Conservation (phyloP, 1,140 invertebrate genomes). For the Gryllus bimaculatus region DNA sequence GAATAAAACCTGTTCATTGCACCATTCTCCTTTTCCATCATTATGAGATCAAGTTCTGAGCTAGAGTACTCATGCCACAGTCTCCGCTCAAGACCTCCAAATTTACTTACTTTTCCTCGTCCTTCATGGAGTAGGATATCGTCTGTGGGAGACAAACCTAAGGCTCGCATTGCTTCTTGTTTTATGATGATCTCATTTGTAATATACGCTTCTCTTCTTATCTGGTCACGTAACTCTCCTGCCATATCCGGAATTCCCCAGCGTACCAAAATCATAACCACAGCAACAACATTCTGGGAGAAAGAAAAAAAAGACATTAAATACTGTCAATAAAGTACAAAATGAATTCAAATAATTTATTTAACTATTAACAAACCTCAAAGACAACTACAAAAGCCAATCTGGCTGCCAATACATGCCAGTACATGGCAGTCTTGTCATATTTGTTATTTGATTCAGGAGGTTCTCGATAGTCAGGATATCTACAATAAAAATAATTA, state of each 20-base stretch:
- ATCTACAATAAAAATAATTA: constrained; percentile 15
- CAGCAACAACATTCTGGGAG: constrained; percentile 69
- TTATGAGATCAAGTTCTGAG: no score
- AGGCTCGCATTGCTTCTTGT: constrained; percentile 42
- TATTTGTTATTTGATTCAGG: constrained; percentile 19
- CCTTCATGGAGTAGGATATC: background rate
- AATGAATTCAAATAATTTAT: background rate
- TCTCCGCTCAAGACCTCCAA: no score
- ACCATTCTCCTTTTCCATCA: no score
- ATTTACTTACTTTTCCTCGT: background rate
- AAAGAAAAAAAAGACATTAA: constrained; percentile 23
- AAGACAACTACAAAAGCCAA: constrained; percentile 24
- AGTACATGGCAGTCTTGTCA: constrained; percentile 20
- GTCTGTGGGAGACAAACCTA: background rate
- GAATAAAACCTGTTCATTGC: no score
- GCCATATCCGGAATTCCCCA: constrained; percentile 85
- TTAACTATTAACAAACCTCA: constrained; percentile 19
- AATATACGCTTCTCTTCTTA: constrained; percentile 74
- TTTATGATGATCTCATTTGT: constrained; percentile 85
- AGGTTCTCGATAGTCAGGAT: constrained; percentile 22
- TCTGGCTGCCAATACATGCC: constrained; percentile 22
- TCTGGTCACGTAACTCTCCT: constrained; percentile 60
- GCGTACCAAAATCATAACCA: constrained; percentile 71
- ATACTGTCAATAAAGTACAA: background rate
- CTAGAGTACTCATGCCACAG: no score